These are phyloP conservation scores for Hydriomena furcata DNA, from an alignment of 2,888 invertebrate genomes.

Conservation along the genomic window DNA sequence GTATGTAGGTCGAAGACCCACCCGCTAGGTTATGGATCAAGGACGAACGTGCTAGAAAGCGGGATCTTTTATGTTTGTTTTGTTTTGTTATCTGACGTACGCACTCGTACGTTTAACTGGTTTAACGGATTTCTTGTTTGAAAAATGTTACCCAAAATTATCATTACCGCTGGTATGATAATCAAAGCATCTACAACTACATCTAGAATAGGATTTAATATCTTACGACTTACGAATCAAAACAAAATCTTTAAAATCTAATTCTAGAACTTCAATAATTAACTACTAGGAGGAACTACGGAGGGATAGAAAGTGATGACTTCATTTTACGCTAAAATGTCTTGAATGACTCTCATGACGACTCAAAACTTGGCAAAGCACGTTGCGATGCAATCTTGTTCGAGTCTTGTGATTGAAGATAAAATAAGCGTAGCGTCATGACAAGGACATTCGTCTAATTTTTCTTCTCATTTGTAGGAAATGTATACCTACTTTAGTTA, in stretches of 20 bases:
- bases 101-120: not conserved
- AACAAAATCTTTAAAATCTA: too few relatives aligned
- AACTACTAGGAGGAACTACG: constrained; percentile 8
- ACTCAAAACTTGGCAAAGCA: constrained; percentile 27
- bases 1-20: constrained; percentile 58
- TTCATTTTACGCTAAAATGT: constrained; percentile 27
- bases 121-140: too few relatives aligned
- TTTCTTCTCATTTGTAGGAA: too few relatives aligned
- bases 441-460: too few relatives aligned
- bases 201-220: too few relatives aligned
- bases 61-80: not conserved
- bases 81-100: not conserved
- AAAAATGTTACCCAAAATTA: too few relatives aligned
- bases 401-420: constrained; percentile 4
- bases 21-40: constrained; percentile 58
- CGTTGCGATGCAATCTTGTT: constrained; percentile 15
- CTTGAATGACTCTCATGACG: constrained; percentile 16
- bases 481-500: too few relatives aligned
- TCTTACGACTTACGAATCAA: too few relatives aligned
- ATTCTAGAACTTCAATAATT: not conserved
- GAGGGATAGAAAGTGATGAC: constrained; percentile 26
- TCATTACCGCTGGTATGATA: too few relatives aligned
- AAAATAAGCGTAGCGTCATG: too few relatives aligned
- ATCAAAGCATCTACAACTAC: too few relatives aligned
- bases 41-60: constrained; percentile 41